Conservation (phyloP, 2,888 invertebrate species). For the Drosophila mercatorum region DNA sequence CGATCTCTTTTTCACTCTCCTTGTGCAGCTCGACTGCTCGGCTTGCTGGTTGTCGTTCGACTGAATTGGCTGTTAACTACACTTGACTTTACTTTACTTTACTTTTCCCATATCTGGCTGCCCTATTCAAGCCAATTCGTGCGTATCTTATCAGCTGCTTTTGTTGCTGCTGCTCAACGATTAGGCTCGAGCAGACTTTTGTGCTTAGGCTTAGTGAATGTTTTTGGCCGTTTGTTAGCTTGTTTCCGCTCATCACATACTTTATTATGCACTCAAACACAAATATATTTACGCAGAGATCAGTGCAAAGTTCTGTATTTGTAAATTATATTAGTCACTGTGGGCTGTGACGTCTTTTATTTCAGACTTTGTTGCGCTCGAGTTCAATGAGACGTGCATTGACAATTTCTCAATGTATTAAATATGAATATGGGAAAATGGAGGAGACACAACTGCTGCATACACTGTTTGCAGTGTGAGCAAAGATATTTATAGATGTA, state of each 20-base stretch:
- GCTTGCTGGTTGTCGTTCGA: slow-evolving; percentile 40
- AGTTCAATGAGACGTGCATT: slow-evolving; percentile 3
- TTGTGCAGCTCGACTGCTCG: slow-evolving; percentile 37
- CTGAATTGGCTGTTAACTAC: slow-evolving; percentile 34
- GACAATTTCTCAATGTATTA: slow-evolving; percentile 16
- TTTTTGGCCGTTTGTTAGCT: slow-evolving; percentile 23
- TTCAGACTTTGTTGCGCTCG: slow-evolving; percentile 5
- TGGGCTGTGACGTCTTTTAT: slow-evolving; percentile 21
- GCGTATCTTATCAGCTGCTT: slow-evolving; percentile 39
- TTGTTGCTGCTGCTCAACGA: slow-evolving; percentile 11
- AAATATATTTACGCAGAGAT: slow-evolving; percentile 8
- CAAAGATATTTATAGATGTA: neutral
- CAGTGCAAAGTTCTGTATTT: slow-evolving; percentile 1
- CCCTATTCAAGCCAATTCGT: slow-evolving; percentile 3
- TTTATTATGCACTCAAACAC: neutral
- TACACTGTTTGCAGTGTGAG: neutral
- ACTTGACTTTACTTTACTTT: slow-evolving; percentile 9
- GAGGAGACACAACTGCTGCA: neutral
- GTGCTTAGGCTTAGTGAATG: slow-evolving; percentile 25
- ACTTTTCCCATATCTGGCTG: neutral
- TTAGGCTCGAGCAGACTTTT: slow-evolving; percentile 25
- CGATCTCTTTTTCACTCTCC: neutral
- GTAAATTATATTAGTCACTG: slow-evolving; percentile 29
- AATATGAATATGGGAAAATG: neutral
- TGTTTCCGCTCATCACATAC: slow-evolving; percentile 20